Evolutionary conservation across 2,113 vertebrate species (phyloP).

Genomic region (Trichechus manatus): DNA sequence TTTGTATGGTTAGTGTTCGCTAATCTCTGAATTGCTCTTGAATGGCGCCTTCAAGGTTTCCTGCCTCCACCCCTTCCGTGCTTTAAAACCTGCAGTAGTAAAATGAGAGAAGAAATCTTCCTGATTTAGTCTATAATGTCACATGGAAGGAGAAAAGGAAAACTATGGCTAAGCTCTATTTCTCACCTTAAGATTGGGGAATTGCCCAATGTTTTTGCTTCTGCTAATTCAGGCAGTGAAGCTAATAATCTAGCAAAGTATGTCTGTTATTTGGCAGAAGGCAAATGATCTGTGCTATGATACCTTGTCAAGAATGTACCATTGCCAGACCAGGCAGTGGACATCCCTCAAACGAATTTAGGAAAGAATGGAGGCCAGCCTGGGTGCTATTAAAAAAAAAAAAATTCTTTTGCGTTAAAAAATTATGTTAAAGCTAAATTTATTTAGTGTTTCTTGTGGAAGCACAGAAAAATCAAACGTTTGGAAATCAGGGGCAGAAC

Average conservation of each 20-base stretch:
- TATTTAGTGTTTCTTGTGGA: background rate
- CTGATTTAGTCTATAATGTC: background rate
- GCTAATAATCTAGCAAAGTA: background rate
- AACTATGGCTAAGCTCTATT: background rate
- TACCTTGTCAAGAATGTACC: background rate
- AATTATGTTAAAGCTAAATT: background rate
- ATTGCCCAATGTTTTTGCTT: background rate
- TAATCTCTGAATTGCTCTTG: background rate
- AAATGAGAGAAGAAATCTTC: background rate
- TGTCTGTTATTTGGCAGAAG: background rate
- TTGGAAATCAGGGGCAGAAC: background rate
- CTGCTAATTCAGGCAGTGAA: background rate
- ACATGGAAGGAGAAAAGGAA: background rate
- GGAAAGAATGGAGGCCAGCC: background rate
- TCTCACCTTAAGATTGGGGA: background rate
- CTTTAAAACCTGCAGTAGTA: background rate
- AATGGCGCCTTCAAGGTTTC: no score
- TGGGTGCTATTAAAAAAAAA: background rate
- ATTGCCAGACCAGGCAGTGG: background rate
- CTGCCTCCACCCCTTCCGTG: accelerated
- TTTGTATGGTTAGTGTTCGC: accelerated
- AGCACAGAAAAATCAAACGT: background rate
- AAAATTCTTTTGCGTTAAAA: background rate
- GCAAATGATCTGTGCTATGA: background rate
- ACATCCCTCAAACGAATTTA: background rate